Conservation (phyloP, 1,140 invertebrate genomes). For the Drosophila setifemur region DNA sequence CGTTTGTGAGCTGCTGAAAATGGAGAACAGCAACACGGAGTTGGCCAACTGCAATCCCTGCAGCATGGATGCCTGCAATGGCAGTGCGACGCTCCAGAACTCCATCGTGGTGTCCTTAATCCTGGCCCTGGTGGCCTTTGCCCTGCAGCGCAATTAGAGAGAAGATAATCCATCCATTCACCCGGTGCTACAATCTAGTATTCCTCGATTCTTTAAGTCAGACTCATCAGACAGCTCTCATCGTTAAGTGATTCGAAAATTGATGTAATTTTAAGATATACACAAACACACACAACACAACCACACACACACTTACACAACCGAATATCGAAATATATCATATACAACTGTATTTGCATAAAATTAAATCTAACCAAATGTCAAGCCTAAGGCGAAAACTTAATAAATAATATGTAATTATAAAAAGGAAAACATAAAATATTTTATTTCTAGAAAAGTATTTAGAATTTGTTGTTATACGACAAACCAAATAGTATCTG, state of each 20-base stretch:
- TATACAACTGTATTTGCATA: conserved; percentile 33
- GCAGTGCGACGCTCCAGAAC: conserved; percentile 28
- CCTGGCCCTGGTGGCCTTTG: conserved; percentile 48
- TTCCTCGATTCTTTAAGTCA: conserved; percentile 49
- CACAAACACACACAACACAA: background rate
- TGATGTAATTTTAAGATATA: conserved; percentile 37
- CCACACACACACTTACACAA: background rate
- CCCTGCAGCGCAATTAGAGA: conserved; percentile 53
- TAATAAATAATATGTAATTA: conserved; percentile 47
- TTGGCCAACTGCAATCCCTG: conserved; percentile 60
- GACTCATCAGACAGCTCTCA: conserved; percentile 13
- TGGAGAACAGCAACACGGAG: conserved; percentile 22
- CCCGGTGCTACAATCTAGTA: conserved; percentile 66
- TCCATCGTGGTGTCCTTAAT: conserved; percentile 49
- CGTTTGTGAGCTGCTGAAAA: conserved; percentile 47
- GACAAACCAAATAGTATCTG: no score
- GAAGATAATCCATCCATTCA: background rate
- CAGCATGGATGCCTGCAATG: conserved; percentile 66
- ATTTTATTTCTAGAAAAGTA: no score
- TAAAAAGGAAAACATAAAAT: no score
- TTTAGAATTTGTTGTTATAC: no score
- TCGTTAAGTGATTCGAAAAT: conserved; percentile 49
- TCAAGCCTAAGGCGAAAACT: conserved; percentile 45
- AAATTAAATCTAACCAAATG: conserved; percentile 54
- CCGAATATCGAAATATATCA: conserved; percentile 54